phyloP scores from a whole-genome alignment of 2,797 vertebrate species.

The Sciurus carolinensis region DNA sequence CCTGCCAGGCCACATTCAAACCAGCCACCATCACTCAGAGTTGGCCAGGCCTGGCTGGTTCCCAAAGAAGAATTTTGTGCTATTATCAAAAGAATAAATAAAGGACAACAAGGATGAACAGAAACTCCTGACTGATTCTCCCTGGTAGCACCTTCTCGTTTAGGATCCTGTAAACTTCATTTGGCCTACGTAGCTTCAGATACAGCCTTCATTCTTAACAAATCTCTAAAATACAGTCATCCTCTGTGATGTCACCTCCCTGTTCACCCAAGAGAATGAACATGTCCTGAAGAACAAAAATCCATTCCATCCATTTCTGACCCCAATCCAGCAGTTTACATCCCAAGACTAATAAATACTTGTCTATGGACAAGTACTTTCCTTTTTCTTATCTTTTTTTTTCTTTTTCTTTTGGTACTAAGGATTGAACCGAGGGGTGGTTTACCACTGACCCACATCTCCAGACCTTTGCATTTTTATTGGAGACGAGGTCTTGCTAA shows the following conservation, averaged over 20 bases:
- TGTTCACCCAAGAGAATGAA: background rate
- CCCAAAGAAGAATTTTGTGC: background rate
- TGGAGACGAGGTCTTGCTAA: no score
- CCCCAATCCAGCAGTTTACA: background rate
- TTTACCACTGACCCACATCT: no score
- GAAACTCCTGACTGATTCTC: background rate
- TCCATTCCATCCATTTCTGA: background rate
- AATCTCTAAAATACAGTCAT: conserved; percentile 1
- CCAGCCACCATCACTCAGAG: background rate
- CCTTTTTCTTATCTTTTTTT: no score
- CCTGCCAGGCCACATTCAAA: background rate
- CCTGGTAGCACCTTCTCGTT: background rate
- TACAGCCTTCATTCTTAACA: conserved; percentile 25
- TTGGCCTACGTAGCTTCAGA: background rate
- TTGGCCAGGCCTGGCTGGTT: background rate
- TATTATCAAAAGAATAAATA: background rate
- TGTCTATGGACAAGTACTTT: background rate
- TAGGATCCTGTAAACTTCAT: background rate
- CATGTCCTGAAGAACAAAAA: background rate
- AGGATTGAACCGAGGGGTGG: no score
- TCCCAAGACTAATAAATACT: background rate
- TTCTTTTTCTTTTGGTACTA: no score
- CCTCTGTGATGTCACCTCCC: background rate
- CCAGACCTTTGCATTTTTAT: no score
- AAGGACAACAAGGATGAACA: background rate